phyloP scores from a whole-genome alignment of 2,113 vertebrate species.

The Verasper variegatus region DNA sequence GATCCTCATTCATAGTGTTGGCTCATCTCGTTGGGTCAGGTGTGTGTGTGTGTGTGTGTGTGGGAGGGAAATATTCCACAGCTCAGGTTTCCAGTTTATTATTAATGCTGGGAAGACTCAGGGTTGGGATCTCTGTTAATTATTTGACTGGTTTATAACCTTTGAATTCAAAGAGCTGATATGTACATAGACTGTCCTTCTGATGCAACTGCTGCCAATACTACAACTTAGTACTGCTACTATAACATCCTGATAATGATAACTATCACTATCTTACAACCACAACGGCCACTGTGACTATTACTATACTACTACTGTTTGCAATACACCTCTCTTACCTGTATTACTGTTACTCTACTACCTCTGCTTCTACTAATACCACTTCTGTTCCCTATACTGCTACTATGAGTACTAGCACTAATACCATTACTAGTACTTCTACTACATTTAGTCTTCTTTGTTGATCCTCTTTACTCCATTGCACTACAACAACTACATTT shows the following conservation, averaged over 20 bases:
- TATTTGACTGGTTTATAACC: neutral
- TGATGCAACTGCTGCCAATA: constrained; percentile 4
- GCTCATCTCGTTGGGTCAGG: constrained; percentile 27
- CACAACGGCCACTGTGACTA: neutral
- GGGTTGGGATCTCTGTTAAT: neutral
- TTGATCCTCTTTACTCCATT: no score
- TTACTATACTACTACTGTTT: neutral
- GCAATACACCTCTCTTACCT: neutral
- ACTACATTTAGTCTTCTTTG: no score
- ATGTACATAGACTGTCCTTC: neutral
- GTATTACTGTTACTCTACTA: neutral
- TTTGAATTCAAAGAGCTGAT: neutral
- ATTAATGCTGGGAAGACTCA: constrained; percentile 21
- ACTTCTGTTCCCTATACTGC: neutral
- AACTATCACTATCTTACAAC: neutral
- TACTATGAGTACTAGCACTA: neutral
- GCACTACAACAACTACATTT: no score
- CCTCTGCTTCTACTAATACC: no score
- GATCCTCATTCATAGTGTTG: constrained; percentile 50
- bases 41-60: constrained; percentile 8
- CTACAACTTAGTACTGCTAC: neutral
- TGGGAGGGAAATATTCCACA: constrained; percentile 19
- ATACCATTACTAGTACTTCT: neutral
- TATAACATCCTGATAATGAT: neutral
- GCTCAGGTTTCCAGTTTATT: constrained; percentile 34